Evolutionary conservation across 2,888 invertebrate species (phyloP).

Genomic region (Zelleria hepariella): DNA sequence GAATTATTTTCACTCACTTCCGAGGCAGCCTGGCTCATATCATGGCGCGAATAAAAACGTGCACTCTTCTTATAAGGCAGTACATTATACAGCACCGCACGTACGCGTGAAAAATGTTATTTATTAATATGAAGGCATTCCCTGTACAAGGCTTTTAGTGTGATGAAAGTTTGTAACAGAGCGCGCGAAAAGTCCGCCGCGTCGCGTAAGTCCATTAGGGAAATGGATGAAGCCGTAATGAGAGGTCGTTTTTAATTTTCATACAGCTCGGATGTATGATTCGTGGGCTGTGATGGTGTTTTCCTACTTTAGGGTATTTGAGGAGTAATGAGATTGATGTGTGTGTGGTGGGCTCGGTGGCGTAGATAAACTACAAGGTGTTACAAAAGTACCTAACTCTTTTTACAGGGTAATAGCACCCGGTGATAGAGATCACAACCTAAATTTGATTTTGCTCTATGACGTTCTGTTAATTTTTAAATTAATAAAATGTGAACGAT

Average conservation of each 20-base stretch:
- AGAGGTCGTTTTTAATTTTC: constrained; percentile 65
- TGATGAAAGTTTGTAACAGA: constrained; percentile 57
- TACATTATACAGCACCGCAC: not conserved
- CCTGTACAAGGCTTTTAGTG: constrained; percentile 66
- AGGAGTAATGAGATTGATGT: not conserved
- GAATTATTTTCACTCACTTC: constrained; percentile 19
- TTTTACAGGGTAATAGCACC: too few species aligned
- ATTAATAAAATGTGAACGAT: not conserved
- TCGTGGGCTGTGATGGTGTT: too few species aligned
- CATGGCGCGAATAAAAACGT: not conserved
- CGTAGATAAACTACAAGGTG: not conserved
- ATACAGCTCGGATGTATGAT: constrained; percentile 34
- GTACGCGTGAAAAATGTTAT: constrained; percentile 34
- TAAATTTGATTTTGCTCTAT: too few species aligned
- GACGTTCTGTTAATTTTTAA: too few species aligned
- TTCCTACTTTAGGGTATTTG: not conserved
- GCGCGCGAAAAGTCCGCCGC: constrained; percentile 55
- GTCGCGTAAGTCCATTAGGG: constrained; percentile 65
- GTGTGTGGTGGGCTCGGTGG: not conserved
- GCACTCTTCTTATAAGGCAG: not conserved
- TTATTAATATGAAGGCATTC: constrained; percentile 64
- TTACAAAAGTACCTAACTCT: too few species aligned
- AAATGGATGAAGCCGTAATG: constrained; percentile 64
- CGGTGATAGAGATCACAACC: too few species aligned
- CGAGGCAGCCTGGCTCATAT: not conserved